Conservation (phyloP, 2,797 vertebrate genomes). For the Aulostomus chinensis region DNA sequence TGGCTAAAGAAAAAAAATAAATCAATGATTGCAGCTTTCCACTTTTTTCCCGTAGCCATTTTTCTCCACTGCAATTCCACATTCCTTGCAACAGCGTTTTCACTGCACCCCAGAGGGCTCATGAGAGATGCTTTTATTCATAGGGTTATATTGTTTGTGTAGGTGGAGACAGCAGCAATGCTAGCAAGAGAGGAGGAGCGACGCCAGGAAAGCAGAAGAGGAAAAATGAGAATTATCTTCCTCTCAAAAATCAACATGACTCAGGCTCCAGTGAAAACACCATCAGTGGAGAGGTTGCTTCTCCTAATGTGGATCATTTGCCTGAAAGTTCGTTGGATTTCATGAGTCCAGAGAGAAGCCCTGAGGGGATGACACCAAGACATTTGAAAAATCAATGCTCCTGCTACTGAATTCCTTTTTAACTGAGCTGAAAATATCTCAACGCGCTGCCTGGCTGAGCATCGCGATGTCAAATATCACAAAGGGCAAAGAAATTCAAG, state of each 20-base stretch:
- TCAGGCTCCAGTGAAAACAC: conserved; percentile 8
- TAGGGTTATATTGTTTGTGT: conserved; percentile 10
- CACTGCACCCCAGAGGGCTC: background rate
- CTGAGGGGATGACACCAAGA: background rate
- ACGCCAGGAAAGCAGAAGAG: background rate
- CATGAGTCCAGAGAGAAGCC: background rate
- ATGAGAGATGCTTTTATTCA: conserved; percentile 1
- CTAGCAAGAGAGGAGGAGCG: conserved; percentile 6
- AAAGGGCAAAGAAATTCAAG: background rate
- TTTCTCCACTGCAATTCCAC: background rate
- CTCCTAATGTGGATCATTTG: conserved; percentile 1
- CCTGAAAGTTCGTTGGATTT: conserved; percentile 1
- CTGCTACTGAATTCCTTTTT: background rate
- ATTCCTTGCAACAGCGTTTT: background rate
- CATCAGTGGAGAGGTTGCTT: background rate
- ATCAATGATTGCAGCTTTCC: background rate
- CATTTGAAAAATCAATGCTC: conserved; percentile 11
- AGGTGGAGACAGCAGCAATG: conserved; percentile 13
- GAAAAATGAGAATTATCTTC: background rate
- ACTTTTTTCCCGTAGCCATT: background rate
- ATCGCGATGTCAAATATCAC: background rate
- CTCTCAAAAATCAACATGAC: conserved; percentile 2
- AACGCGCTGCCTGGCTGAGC: background rate
- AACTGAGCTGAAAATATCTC: background rate
- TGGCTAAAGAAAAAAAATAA: background rate